Conservation (phyloP, 2,888 invertebrate species). For the Spilarctia lutea region DNA sequence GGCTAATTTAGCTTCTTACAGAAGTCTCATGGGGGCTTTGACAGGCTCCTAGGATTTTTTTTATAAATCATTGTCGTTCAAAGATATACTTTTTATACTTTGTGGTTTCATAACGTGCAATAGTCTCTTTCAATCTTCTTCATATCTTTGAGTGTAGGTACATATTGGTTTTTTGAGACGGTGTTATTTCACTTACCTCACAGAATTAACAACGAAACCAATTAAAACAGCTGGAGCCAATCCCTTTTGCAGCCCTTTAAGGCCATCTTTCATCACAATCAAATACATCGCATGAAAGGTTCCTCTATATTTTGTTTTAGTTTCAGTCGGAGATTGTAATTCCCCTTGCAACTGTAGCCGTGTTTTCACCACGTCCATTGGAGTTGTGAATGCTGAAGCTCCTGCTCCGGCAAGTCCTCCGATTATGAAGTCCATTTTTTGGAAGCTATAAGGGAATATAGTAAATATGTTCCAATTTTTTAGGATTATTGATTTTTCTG, state of each 20-base stretch:
- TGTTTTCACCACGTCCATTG: conserved; percentile 96
- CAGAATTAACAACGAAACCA: conserved; percentile 88
- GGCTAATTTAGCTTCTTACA: not conserved
- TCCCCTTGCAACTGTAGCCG: conserved; percentile 95
- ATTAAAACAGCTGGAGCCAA: conserved; percentile 93
- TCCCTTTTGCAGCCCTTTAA: conserved; percentile 91
- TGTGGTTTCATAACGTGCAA: not conserved
- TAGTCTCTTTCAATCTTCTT: not conserved
- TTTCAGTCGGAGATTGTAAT: conserved; percentile 87
- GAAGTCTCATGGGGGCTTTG: not conserved
- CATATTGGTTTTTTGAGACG: not conserved
- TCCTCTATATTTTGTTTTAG: conserved; percentile 87
- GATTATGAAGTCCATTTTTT: conserved; percentile 89
- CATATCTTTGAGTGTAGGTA: not conserved
- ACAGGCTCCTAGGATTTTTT: not conserved
- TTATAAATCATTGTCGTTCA: not conserved
- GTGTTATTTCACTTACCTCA: conserved; percentile 68
- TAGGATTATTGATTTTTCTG: not conserved
- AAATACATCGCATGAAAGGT: conserved; percentile 92
- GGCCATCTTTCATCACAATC: conserved; percentile 91
- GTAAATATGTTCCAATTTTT: not conserved
- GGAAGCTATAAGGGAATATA: conserved; percentile 22
- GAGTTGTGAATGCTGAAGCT: conserved; percentile 94
- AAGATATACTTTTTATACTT: not conserved
- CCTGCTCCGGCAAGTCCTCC: conserved; percentile 91